Evolutionary conservation across 2,797 vertebrate genomes (phyloP).

Genomic region (Sus cebifrons): DNA sequence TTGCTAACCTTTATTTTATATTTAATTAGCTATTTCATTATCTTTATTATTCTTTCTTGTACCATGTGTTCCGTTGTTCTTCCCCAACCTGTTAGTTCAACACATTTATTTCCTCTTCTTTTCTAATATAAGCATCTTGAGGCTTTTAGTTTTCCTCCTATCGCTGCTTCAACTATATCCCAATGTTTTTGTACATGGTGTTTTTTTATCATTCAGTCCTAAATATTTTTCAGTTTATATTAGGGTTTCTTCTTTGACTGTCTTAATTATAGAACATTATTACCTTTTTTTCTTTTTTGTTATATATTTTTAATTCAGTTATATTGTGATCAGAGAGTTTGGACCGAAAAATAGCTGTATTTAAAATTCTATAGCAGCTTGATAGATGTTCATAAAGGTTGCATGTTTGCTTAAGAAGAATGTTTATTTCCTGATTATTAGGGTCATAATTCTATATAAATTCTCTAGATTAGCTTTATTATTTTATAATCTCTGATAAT

Average conservation of each 20-base stretch:
- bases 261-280: slow-evolving; percentile 28
- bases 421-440: slow-evolving; percentile 15
- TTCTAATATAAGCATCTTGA: neutral
- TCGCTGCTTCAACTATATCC: neutral
- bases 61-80: neutral
- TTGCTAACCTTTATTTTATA: neutral
- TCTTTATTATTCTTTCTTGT: neutral
- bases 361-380: slow-evolving; percentile 31
- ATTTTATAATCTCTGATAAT: neutral
- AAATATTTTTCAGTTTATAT: slow-evolving; percentile 47
- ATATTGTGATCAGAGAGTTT: neutral
- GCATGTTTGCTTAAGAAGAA: neutral
- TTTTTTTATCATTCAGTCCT: slow-evolving; percentile 27
- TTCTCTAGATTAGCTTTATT: neutral
- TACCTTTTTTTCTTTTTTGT: slow-evolving; percentile 6
- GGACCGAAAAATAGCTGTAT: neutral
- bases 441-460: neutral
- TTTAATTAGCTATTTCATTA: slow-evolving; percentile 38
- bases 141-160: slow-evolving; percentile 23
- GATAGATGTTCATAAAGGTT: neutral
- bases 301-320: slow-evolving; percentile 39
- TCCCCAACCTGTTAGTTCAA: neutral
- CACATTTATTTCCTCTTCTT: slow-evolving; percentile 16
- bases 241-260: neutral
- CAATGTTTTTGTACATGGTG: neutral